Percentiles rank a stretch among this genome's conserved stretches.
These are phyloP conservation scores for Myotis yumanensis DNA, from an alignment of 2,113 vertebrate species.

Conservation along the genomic window DNA sequence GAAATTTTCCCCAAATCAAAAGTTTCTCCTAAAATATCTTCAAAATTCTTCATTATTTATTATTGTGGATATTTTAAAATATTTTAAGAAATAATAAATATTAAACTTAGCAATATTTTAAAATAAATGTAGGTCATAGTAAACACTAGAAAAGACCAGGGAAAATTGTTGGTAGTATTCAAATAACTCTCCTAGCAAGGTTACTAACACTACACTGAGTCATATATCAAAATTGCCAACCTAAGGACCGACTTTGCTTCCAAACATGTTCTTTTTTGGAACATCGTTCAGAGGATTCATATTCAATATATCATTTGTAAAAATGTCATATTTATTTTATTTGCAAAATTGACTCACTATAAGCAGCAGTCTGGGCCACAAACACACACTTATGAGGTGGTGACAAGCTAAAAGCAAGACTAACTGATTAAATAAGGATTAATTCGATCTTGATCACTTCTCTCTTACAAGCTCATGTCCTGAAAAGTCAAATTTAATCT, in stretches of 20 bases:
- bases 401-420: not conserved
- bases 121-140: not conserved
- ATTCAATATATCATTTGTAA: not conserved
- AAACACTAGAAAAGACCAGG: not conserved
- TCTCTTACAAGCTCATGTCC: not conserved
- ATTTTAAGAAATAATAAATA: conserved; percentile 14
- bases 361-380: not conserved
- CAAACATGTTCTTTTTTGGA: not conserved
- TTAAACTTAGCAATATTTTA: not conserved
- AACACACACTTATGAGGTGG: not conserved
- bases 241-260: not conserved
- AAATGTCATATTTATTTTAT: conserved; percentile 31
- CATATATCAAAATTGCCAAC: not conserved
- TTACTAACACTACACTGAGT: not conserved
- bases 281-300: not conserved
- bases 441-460: not conserved
- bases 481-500: not conserved
- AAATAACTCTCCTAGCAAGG: not conserved
- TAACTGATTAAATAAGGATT: not conserved
- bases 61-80: not conserved
- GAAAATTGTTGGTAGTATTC: not conserved
- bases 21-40: conserved; percentile 18
- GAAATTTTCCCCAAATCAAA: not conserved
- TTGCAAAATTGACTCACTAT: not conserved
- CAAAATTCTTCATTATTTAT: not conserved